Base-by-base conservation (phyloP, 2,888 invertebrate species). In the Nasonovia ribisnigri region DNA sequence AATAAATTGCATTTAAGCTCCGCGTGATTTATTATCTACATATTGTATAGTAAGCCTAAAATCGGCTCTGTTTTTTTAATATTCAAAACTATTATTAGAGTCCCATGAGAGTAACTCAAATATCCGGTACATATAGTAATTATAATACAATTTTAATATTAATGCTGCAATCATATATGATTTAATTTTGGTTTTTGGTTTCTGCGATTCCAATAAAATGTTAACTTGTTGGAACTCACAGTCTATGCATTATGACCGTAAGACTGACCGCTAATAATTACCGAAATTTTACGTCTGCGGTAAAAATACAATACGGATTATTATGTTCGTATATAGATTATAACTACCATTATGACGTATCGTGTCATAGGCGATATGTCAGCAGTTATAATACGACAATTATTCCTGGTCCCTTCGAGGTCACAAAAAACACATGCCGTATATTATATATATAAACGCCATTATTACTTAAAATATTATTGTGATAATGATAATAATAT, bases 321-420 rank as follows among this genome's bases (percentile, higher is more conserved):
- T 84, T 84, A 29, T 84, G 43, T 43, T 24, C n/a, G 36, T 29
- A 26, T 26, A 46, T 36, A n/a, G 13, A 57, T 46, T 46, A 46
- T 26, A 36, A 36, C 77, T 77, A 77, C 77, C 77, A 77, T 77
- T 77, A 54, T 54, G 36, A 77, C 77, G 36, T 77, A 20, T 77
- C 77, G 36, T 77, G 77, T 77, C 77, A 77, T 77, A 77, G 77
- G 77, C 89, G 57, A 89, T 57, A 57, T 57, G 43, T 89, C 89
- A 89, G 16, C 29, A 57, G 88, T 29, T 90, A n/a, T 87, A 90
- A 90, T 90, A 60, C 60, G 89, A 90, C 89, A 90, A 90, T 90
- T 90, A 90, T 90, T 90, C 89, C 89, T 60, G 60, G 89, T 90
- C 60, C 89, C 57, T 90, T 46, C 89, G 89, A 90, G 89, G 89